Evolutionary conservation across 2,113 vertebrate genomes (phyloP).

Genomic region (Eleginops maclovinus): DNA sequence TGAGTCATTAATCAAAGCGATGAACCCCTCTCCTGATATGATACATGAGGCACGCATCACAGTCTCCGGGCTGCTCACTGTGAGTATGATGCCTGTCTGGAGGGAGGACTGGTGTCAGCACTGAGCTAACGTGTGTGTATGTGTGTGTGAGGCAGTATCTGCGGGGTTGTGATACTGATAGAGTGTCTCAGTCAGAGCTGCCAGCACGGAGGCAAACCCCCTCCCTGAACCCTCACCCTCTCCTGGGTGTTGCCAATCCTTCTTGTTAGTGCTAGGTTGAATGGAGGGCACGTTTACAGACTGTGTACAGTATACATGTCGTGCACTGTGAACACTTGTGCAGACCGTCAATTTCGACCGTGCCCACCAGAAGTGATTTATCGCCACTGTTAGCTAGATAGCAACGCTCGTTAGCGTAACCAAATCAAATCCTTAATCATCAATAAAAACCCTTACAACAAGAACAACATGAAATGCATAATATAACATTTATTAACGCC

Average conservation of each 20-base stretch:
- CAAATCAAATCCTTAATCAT: no score
- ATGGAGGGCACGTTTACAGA: constrained; percentile 37
- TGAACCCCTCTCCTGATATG: not conserved
- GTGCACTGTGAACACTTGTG: no score
- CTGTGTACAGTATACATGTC: constrained; percentile 9
- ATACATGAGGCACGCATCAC: not conserved
- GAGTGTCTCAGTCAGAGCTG: constrained; percentile 27
- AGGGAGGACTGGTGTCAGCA: constrained; percentile 54
- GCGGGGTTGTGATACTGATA: constrained; percentile 33
- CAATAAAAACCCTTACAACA: no score
- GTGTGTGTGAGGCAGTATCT: constrained; percentile 30
- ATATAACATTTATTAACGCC: no score
- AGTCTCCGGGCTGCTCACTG: constrained; percentile 27
- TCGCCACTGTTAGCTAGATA: no score
- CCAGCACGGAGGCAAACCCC: constrained; percentile 8
- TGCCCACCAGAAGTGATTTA: no score
- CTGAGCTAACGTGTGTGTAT: constrained; percentile 55
- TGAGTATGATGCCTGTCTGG: constrained; percentile 47
- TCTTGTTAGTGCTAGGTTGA: constrained; percentile 38
- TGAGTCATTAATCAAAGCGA: not conserved
- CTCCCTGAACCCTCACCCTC: not conserved
- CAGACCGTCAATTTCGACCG: no score
- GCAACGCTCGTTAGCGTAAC: constrained; percentile 15
- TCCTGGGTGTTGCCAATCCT: constrained; percentile 27
- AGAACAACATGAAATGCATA: no score